Percentiles rank a stretch among this genome's conserved stretches.
Evolutionary conservation across 2,113 vertebrate genomes (phyloP).

Genomic region (Ifrita kowaldi): DNA sequence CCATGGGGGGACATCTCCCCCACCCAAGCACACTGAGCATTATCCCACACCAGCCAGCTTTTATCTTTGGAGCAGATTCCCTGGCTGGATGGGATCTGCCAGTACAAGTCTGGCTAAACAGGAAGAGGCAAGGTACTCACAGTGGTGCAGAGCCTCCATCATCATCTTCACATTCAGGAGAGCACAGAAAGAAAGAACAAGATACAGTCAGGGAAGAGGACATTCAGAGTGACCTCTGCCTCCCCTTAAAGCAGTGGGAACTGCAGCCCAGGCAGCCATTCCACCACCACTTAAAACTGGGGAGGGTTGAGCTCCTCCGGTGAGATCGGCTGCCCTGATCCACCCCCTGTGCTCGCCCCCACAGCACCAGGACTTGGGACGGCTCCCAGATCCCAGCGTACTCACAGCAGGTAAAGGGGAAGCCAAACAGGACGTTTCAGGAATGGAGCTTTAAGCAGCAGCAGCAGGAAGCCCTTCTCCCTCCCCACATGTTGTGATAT

Average conservation of each 20-base stretch:
- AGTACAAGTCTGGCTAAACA: background rate
- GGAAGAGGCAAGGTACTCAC: conserved; percentile 76
- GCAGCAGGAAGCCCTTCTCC: background rate
- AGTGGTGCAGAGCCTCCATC: conserved; percentile 90
- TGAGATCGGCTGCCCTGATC: background rate
- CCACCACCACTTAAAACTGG: background rate
- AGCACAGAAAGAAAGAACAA: background rate
- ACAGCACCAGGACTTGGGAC: background rate
- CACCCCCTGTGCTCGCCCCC: background rate
- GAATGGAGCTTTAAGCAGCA: background rate
- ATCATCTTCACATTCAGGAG: conserved; percentile 77
- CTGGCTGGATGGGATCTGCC: background rate
- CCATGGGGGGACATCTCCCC: fast-evolving
- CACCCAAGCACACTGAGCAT: background rate
- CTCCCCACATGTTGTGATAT: background rate
- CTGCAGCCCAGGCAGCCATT: background rate
- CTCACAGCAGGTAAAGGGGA: background rate
- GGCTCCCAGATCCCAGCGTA: background rate
- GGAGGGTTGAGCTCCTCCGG: fast-evolving
- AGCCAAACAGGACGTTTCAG: background rate
- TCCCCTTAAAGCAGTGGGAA: background rate
- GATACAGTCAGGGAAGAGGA: background rate
- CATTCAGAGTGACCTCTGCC: fast-evolving
- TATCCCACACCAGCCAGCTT: background rate
- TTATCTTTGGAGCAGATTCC: background rate